A percentile compares a stretch with the other conserved stretches of the same genome.
These are phyloP conservation scores for Holcopasites calliopsidis DNA, from an alignment of 1,140 invertebrate genomes.

Conservation along the genomic window DNA sequence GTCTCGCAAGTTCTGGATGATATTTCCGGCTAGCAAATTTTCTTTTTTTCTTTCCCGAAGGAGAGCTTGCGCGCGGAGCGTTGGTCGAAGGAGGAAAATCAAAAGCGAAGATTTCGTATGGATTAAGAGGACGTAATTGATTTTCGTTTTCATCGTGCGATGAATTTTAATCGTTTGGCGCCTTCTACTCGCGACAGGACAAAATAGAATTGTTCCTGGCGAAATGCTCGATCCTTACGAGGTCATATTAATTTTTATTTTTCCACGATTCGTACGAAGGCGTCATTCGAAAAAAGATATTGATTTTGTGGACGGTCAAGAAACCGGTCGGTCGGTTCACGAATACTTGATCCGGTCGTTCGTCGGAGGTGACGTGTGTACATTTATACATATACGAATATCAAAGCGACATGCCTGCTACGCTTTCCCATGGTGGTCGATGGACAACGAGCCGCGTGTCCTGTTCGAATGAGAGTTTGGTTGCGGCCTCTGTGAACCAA, in stretches of 20 bases:
- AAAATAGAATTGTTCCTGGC: too few species aligned
- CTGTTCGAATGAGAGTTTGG: too few species aligned
- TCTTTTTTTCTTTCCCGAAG: too few species aligned
- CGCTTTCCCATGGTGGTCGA: background rate
- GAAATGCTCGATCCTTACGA: too few species aligned
- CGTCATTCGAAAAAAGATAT: too few species aligned
- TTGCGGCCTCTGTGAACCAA: too few species aligned
- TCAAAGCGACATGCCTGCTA: conserved; percentile 61
- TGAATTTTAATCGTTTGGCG: background rate
- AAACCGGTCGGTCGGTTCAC: too few species aligned
- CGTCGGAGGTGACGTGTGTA: background rate
- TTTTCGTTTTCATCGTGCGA: background rate
- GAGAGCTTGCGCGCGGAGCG: background rate
- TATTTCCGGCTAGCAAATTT: too few species aligned
- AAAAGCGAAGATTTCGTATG: conserved; percentile 3
- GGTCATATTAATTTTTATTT: too few species aligned
- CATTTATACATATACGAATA: conserved; percentile 16
- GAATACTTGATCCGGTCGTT: background rate
- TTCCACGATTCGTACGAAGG: too few species aligned
- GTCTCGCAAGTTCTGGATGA: too few species aligned
- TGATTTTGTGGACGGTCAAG: too few species aligned
- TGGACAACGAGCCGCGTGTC: background rate
- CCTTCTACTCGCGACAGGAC: background rate
- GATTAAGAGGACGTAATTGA: background rate
- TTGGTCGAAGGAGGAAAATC: conserved; percentile 20